Evolutionary conservation across 2,888 invertebrate genomes (phyloP).

Genomic region (Gasteruption jaculator): DNA sequence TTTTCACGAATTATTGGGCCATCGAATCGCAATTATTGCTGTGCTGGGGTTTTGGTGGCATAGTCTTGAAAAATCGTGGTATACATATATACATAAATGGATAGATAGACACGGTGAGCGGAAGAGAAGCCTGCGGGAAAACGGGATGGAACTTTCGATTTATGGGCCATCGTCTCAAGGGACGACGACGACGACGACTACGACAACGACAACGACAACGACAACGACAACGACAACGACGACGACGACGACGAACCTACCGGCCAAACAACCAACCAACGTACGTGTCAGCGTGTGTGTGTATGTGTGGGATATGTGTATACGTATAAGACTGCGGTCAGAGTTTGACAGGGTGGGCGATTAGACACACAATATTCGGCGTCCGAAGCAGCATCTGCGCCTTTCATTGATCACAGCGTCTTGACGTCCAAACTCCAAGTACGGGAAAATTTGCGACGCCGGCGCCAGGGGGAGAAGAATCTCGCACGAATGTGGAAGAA

Average conservation of each 20-base stretch:
- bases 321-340: slow-evolving; percentile 42
- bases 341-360: slow-evolving; percentile 51
- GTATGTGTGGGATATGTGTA: too few relatives aligned
- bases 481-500: too few relatives aligned
- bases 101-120: slow-evolving; percentile 23
- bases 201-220: too few relatives aligned
- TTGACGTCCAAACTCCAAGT: slow-evolving; percentile 6
- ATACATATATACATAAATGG: slow-evolving; percentile 7
- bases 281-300: too few relatives aligned
- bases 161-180: slow-evolving; percentile 45
- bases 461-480: too few relatives aligned
- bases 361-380: slow-evolving; percentile 50
- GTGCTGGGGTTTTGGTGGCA: too few relatives aligned
- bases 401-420: slow-evolving; percentile 46
- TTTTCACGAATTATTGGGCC: too few relatives aligned
- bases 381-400: slow-evolving; percentile 47
- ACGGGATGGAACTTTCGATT: slow-evolving; percentile 49
- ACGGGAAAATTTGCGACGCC: too few relatives aligned
- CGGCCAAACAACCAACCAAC: too few relatives aligned
- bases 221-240: too few relatives aligned
- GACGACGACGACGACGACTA: slow-evolving; percentile 27
- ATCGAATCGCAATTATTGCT: too few relatives aligned
- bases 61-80: slow-evolving; percentile 12
- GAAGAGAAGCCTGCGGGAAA: slow-evolving; percentile 28
- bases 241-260: too few relatives aligned